Evolutionary conservation across 30 jellyfish, hydroid and myxozoan genomes (phyloP).

Genomic region (Morbakka virulenta): DNA sequence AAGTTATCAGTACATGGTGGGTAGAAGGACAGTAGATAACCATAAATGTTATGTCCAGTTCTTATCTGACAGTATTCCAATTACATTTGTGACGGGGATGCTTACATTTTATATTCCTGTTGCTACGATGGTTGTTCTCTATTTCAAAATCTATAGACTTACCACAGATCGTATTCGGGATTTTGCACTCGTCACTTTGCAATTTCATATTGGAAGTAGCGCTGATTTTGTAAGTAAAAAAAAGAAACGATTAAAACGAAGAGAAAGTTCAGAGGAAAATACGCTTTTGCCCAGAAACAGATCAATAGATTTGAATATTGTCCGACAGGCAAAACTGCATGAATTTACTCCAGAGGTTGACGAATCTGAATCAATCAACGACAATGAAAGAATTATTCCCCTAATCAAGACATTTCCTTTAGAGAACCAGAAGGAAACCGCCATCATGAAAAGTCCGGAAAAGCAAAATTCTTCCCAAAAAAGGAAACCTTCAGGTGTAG

Average conservation of each 20-base stretch:
- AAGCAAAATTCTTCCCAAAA: background rate
- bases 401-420: background rate
- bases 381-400: background rate
- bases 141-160: background rate
- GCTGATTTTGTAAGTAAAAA: background rate
- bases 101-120: slow-evolving; percentile 6
- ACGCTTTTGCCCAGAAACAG: background rate
- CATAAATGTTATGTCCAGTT: slow-evolving; percentile 1
- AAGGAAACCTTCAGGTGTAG: background rate
- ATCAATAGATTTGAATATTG: background rate
- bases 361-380: background rate
- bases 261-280: background rate
- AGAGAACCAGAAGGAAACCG: background rate
- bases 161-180: slow-evolving; percentile 2
- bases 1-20: slow-evolving; percentile 1
- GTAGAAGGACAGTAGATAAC: background rate
- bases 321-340: background rate
- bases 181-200: background rate
- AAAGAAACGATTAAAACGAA: background rate
- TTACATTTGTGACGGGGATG: background rate
- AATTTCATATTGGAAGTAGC: slow-evolving; percentile 5
- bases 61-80: background rate
- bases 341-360: background rate
- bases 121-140: background rate
- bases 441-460: background rate